Conservation (phyloP, 2,888 invertebrate genomes). For the Coecobrya sp. region DNA sequence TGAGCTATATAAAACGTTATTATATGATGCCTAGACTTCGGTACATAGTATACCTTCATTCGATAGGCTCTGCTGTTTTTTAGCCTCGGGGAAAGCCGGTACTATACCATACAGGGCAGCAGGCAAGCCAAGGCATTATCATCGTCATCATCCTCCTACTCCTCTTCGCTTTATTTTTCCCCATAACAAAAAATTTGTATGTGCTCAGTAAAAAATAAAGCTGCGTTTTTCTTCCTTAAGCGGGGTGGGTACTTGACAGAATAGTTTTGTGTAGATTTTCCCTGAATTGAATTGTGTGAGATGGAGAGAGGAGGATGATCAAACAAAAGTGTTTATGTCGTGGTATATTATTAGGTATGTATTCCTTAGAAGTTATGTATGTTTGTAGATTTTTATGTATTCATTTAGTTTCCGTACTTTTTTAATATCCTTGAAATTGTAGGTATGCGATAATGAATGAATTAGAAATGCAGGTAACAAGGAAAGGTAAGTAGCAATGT, state of each 20-base stretch:
- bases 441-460: conserved; percentile 14
- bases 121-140: conserved; percentile 47
- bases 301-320: not conserved
- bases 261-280: not conserved
- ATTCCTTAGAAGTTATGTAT: not conserved
- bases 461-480: not conserved
- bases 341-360: not conserved
- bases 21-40: conserved; percentile 4
- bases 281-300: conserved; percentile 37
- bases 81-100: conserved; percentile 77
- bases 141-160: conserved; percentile 48
- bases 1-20: conserved; percentile 46
- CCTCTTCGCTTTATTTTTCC: conserved; percentile 46
- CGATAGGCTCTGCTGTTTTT: conserved; percentile 62
- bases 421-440: not conserved
- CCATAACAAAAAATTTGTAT: conserved; percentile 28
- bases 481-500: not conserved
- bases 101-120: conserved; percentile 72
- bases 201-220: not conserved
- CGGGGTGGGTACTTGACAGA: conserved; percentile 12
- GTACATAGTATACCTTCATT: conserved; percentile 16
- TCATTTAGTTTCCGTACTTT: conserved; percentile 1
- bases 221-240: conserved; percentile 27
- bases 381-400: not conserved
- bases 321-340: conserved; percentile 32